Base-by-base conservation (phyloP, 2,888 invertebrate species). In the Hypercompe scribonia region DNA sequence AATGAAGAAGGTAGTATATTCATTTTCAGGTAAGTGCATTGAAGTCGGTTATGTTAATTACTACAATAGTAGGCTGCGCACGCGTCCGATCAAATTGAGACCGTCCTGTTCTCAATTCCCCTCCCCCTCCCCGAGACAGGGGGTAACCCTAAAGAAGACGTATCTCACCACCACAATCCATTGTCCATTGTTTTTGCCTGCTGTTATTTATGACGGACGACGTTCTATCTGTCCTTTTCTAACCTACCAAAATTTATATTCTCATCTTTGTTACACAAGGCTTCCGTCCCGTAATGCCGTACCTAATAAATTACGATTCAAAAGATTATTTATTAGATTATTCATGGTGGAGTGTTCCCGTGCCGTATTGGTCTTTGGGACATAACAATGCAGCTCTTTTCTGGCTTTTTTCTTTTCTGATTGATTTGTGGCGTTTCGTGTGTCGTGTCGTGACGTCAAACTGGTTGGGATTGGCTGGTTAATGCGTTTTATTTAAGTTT, bases 301-400 rank as follows among this genome's bases (percentile, higher is more conserved):
- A 89, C 87, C 92, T 92, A 94, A 95, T 95, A 95, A 95, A 95
- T 95, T 92, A 93, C 88, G 90, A 90, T 92, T 90, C 91, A 92
- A 93, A 93, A 94, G 92, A 95, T 95, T 94, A 95, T 95, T 95
- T 95, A 95, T 95, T 94, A 92, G 94, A 94, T 95, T 95, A 95
- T 95, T 95, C 95, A 95, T 94, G 90, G 92, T 90, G 88, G 83
- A 78, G 81, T 78, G 82, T 88, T 87, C 88, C 88, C 87, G 95
- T 94, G 93, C 93, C 89, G 93, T 95, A 95, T 94, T 93, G 94
- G 93, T 89, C 88, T 93, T 89, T 88, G 90, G 92, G 93, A 94
- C 93, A 92, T 91, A 90, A 89, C 83, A 80, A 76, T 74, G 84
- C 73, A 73, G 31, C 42, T 89, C 87, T 88, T 88, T 85, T 85